Evolutionary conservation across 2,888 invertebrate species (phyloP).

Genomic region (Malachius bipustulatus): DNA sequence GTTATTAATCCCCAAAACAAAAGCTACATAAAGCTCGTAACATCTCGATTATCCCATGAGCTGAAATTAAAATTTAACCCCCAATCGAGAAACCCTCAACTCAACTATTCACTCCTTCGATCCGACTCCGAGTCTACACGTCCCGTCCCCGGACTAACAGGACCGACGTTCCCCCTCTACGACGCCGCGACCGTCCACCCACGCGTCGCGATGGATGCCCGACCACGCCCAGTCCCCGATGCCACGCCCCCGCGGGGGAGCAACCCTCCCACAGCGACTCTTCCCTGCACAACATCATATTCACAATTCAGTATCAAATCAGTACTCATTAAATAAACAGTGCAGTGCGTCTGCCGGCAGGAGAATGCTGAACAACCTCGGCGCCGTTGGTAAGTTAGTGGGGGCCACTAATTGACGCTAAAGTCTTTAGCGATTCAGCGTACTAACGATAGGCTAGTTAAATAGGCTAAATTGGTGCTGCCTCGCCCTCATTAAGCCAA

Average conservation of each 20-base stretch:
- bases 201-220: not conserved
- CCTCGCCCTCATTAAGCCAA: slow-evolving; percentile 40
- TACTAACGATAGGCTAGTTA: slow-evolving; percentile 39
- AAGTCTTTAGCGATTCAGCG: slow-evolving; percentile 38
- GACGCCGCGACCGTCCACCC: slow-evolving; percentile 1
- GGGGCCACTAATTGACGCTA: slow-evolving; percentile 38
- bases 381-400: slow-evolving; percentile 38
- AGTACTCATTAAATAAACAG: slow-evolving; percentile 42
- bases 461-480: slow-evolving; percentile 39
- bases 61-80: no score
- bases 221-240: slow-evolving; percentile 20
- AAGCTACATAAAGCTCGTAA: no score
- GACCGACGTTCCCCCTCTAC: slow-evolving; percentile 8
- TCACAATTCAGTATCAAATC: slow-evolving; percentile 41
- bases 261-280: slow-evolving; percentile 29
- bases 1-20: no score
- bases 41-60: no score
- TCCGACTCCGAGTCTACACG: no score
- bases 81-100: no score
- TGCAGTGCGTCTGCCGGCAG: slow-evolving; percentile 32
- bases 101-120: no score
- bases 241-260: slow-evolving; percentile 23
- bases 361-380: slow-evolving; percentile 37
- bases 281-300: slow-evolving; percentile 36
- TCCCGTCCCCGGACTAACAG: no score